These are phyloP conservation scores for Euura saliciscinereae DNA, from an alignment of 1,140 invertebrate genomes.

Conservation along the genomic window DNA sequence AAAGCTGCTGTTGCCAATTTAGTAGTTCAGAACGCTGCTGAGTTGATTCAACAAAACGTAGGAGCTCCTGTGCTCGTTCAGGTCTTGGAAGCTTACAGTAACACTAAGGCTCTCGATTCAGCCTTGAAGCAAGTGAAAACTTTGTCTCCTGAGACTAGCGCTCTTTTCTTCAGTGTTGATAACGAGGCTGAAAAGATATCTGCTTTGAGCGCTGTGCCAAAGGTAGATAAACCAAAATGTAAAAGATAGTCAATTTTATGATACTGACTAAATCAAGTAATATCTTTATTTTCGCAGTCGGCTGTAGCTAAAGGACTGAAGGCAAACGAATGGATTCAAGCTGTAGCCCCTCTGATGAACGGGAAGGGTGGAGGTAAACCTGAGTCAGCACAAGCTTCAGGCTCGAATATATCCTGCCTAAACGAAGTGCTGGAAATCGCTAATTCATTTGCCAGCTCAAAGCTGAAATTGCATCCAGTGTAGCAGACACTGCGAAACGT, in stretches of 20 bases:
- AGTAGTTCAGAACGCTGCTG: conserved; percentile 85
- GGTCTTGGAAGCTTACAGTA: conserved; percentile 86
- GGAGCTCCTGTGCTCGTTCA: conserved; percentile 76
- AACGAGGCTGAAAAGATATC: conserved; percentile 86
- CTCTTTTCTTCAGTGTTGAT: conserved; percentile 93
- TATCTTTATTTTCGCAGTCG: conserved; percentile 50
- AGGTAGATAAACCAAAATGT: conserved; percentile 59
- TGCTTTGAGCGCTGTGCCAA: conserved; percentile 87
- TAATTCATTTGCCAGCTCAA: conserved; percentile 80
- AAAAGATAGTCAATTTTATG: no score
- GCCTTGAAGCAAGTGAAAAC: conserved; percentile 93
- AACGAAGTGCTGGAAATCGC: conserved; percentile 80
- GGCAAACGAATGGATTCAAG: conserved; percentile 94
- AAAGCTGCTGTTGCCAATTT: conserved; percentile 81
- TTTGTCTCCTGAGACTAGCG: conserved; percentile 81
- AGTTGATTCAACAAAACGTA: conserved; percentile 74
- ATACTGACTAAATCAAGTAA: not conserved
- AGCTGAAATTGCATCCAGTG: conserved; percentile 57
- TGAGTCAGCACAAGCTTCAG: conserved; percentile 94
- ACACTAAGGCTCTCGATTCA: conserved; percentile 93
- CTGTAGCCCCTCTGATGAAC: conserved; percentile 76
- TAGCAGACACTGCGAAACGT: conserved; percentile 18
- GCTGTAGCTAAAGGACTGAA: conserved; percentile 85
- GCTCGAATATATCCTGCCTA: conserved; percentile 75
- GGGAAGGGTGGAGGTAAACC: conserved; percentile 97